A percentile compares a stretch with the other conserved stretches of the same genome.
phyloP scores from a whole-genome alignment of 2,888 invertebrate species.

The Euzophera pinguis region DNA sequence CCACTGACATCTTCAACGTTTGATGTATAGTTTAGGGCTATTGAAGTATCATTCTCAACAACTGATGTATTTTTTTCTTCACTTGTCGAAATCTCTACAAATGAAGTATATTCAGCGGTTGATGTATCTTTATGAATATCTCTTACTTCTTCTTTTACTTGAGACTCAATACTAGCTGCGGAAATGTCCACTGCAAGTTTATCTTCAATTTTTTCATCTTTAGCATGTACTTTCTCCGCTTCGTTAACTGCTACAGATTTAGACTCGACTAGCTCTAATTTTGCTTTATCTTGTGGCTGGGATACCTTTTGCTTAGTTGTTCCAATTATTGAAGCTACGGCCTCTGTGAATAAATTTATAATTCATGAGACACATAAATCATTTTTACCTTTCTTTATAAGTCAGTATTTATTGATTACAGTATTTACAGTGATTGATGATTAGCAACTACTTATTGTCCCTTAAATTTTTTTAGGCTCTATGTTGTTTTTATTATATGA shows the following conservation, averaged over 20 bases:
- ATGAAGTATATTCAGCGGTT: neutral
- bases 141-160: neutral
- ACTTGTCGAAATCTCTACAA: neutral
- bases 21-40: neutral
- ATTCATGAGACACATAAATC: neutral
- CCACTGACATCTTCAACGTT: neutral
- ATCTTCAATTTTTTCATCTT: neutral
- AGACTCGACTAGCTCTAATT: constrained; percentile 7
- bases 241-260: neutral
- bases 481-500: too few species aligned
- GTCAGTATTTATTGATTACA: too few species aligned
- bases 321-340: constrained; percentile 68
- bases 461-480: too few species aligned
- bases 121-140: neutral
- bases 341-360: constrained; percentile 38
- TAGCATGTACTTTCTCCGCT: neutral
- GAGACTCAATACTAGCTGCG: neutral
- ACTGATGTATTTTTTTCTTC: neutral
- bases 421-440: too few species aligned
- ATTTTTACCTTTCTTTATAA: too few species aligned
- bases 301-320: constrained; percentile 21
- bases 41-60: neutral
- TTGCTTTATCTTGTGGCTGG: constrained; percentile 15
- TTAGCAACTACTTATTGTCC: too few species aligned
- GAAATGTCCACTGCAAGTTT: neutral